Conservation (phyloP, 1,140 invertebrate species). For the Himalopsyche phryganea region DNA sequence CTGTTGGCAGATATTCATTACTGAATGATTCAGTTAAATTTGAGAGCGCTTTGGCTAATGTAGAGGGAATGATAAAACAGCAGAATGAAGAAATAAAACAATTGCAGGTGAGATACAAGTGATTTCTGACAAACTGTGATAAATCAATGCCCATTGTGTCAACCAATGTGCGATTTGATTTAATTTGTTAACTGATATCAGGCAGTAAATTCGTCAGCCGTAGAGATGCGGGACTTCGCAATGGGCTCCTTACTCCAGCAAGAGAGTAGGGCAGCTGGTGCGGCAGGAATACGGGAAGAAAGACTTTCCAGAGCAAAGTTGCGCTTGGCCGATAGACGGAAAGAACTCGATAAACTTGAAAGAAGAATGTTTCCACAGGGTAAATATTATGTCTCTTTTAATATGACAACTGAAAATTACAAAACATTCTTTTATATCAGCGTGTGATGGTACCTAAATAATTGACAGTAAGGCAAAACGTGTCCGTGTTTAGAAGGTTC, state of each 20-base stretch:
- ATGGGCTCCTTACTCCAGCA: conserved; percentile 62
- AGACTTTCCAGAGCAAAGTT: conserved; percentile 61
- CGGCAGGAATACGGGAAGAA: conserved; percentile 59
- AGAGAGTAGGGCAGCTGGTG: conserved; percentile 61
- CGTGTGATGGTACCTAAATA: too few species aligned
- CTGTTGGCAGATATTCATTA: conserved; percentile 55
- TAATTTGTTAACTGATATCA: too few species aligned
- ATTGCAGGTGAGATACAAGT: conserved; percentile 54
- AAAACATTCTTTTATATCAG: too few species aligned
- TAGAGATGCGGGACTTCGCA: conserved; percentile 63
- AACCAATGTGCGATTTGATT: too few species aligned
- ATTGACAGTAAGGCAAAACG: too few species aligned
- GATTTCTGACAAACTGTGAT: too few species aligned
- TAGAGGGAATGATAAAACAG: conserved; percentile 62
- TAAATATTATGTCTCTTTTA: conserved; percentile 15
- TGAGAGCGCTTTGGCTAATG: conserved; percentile 64
- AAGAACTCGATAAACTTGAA: conserved; percentile 68
- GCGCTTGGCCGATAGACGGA: conserved; percentile 63
- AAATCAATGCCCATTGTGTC: neutral
- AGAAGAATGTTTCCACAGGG: conserved; percentile 64
- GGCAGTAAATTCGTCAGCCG: conserved; percentile 65
- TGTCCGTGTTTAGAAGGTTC: too few species aligned
- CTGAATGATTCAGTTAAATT: conserved; percentile 68
- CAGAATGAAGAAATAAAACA: conserved; percentile 69
- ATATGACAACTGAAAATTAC: too few species aligned